Evolutionary conservation across 2,113 vertebrate genomes (phyloP), one percentile per base, ranked within the genome.

Genomic region (Corydoras maculifer): DNA sequence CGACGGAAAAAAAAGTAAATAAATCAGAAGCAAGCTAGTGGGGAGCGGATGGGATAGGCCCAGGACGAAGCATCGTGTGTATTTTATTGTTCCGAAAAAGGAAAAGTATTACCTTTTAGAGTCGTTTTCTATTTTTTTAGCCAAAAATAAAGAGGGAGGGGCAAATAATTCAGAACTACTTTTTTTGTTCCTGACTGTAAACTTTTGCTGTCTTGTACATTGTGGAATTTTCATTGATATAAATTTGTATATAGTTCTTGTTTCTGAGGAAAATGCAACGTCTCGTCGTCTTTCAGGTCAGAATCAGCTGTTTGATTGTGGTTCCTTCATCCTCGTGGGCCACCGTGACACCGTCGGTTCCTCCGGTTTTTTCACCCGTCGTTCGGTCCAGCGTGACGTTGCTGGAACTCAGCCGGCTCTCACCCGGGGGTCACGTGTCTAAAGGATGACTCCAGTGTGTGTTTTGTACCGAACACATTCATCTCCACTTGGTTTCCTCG

Each of bases 121-220:
- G 79, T 88, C 82, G 80, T 85, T 88, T 87, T 88, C 75, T 82
- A 79, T 84, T 85, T 80, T 87, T 81, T 83, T 86, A 81, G 84
- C 82, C 81, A 83, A 82, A 87, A 85, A 66, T 31, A 84, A 86
- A 82, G 86, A 82, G 79, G 85, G 81, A 85, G 81, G 86, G 84
- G 77, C 12, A 9, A 69, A 68, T 79, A 87, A 82, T 83, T 81
- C 69, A 77, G 62, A 53, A 53, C 9, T 12, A 85, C 78, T 75
- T 87, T 80, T 81, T 87, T 90, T 88, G 85, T 57, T 53, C 51
- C 51, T 85, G 82, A 88, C 87, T 90, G 87, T 90, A 88, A 86
- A 87, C 83, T 83, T 89, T 87, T 88, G 82, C 85, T 86, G 88
- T 83, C 84, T 82, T 89, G 88, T 90, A 89, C 86, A 87, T 86